Evolutionary conservation across 2,888 invertebrate species (phyloP).

Genomic region (Diarsia mendica): DNA sequence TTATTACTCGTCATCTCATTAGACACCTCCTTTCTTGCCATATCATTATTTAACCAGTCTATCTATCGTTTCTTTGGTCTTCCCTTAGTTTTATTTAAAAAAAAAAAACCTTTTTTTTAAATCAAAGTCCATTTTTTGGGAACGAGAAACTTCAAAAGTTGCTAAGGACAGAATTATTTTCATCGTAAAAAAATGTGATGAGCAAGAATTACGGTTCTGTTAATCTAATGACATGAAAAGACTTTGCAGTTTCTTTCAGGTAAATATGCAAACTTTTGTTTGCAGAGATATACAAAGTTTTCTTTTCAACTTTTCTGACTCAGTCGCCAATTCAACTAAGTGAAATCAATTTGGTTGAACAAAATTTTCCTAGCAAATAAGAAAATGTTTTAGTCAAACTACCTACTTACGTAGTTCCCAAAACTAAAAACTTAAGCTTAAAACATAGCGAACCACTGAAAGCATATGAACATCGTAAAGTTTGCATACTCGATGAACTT

Average conservation of each 20-base stretch:
- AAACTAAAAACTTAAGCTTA: conserved; percentile 44
- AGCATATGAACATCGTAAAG: conserved; percentile 56
- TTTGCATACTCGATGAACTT: conserved; percentile 54
- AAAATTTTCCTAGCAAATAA: conserved; percentile 3
- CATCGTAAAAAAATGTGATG: not conserved
- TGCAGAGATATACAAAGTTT: conserved; percentile 8
- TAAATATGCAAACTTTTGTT: not conserved
- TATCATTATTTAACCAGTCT: no score
- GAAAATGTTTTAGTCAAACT: conserved; percentile 32
- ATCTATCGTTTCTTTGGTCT: no score
- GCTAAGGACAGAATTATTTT: not conserved
- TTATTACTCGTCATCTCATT: no score
- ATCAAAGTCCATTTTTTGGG: not conserved
- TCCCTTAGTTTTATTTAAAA: no score
- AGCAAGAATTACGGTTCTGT: not conserved
- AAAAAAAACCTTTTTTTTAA: no score
- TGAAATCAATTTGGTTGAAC: conserved; percentile 33
- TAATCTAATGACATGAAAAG: not conserved
- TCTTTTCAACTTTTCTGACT: not conserved
- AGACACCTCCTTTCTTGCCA: no score
- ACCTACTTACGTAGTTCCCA: not conserved
- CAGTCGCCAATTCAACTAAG: conserved; percentile 27
- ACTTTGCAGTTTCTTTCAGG: not conserved
- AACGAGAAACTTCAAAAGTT: not conserved
- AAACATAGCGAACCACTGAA: conserved; percentile 39